A percentile compares a stretch with the other conserved stretches of the same genome.
Evolutionary conservation across 2,888 invertebrate genomes (phyloP).

Genomic region (Microctonus aethiopoides): DNA sequence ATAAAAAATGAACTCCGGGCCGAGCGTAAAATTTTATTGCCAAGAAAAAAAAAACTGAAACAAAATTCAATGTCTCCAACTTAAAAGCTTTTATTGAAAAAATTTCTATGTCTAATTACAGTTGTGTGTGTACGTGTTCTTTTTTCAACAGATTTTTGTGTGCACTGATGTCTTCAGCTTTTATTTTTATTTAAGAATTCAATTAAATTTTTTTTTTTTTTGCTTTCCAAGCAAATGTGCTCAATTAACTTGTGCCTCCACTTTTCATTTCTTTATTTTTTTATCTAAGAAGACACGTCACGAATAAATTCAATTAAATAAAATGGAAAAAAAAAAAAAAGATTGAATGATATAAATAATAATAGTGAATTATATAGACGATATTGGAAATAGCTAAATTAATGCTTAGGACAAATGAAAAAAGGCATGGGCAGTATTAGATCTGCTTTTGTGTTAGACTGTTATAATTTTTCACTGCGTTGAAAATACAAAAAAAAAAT

Average conservation of each 20-base stretch:
- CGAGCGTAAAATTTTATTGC: slow-evolving; percentile 58
- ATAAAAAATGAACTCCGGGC: slow-evolving; percentile 34
- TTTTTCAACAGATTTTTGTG: slow-evolving; percentile 37
- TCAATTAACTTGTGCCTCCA: too few relatives aligned
- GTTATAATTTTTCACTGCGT: slow-evolving; percentile 15
- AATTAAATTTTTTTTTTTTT: background rate
- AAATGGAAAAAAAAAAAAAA: background rate
- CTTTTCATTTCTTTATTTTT: background rate
- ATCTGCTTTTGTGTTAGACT: background rate
- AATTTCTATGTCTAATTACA: slow-evolving; percentile 63
- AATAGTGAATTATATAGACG: too few relatives aligned
- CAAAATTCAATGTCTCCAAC: slow-evolving; percentile 63
- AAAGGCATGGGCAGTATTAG: background rate
- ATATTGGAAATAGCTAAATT: background rate
- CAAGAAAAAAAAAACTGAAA: slow-evolving; percentile 62
- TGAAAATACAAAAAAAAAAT: slow-evolving; percentile 55
- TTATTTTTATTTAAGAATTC: background rate
- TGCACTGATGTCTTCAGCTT: slow-evolving; percentile 22
- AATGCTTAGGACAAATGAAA: background rate
- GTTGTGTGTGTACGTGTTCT: slow-evolving; percentile 54
- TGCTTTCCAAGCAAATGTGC: background rate
- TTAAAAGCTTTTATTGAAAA: slow-evolving; percentile 65
- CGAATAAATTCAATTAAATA: too few relatives aligned
- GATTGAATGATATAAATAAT: too few relatives aligned
- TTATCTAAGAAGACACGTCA: too few relatives aligned